Base-by-base conservation (phyloP, 2,113 vertebrate genomes). In the Tychaedon coryphoeus region DNA sequence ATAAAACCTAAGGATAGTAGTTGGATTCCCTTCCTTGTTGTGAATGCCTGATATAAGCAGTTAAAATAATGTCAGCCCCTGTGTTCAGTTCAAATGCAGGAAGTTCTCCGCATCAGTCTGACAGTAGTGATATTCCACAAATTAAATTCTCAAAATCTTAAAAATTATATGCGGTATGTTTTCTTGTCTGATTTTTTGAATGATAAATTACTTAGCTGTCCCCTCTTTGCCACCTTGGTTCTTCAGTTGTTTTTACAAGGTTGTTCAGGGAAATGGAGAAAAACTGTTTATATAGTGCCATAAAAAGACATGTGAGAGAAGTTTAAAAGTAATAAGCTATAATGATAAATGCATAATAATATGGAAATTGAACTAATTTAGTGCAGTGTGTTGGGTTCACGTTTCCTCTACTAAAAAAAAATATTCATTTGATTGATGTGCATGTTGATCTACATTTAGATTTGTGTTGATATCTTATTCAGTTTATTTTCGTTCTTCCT, bases 311-410 rank as follows among this genome's bases (percentile, higher is more conserved):
- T 47, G 17, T 75, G 81, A 92, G 56, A 86, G 64, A 67, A 71
- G 74, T 74, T 91, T 70, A 40, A 81, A 65, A 88, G 33, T 93
- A 91, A 79, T 87, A 95, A 79, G 47, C 65, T 87, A 8, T 92
- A 90, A 94, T 84, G 88, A 87, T 90, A 95, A 93, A 95, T 88
- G 61, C 16, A 15, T 84, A 75, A 81, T 72, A 82, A 38, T 70
- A 75, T 71, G 50, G 86, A 92, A 94, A 65, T 71, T 47, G 76
- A 93, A 67, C 53, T 33, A 73, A 94, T 53, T 47, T 91, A 61
- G 69, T 73, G 51, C 13, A 73, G 26, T 77, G 56, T 85, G 42
- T 76, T 84, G 42, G 14, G 16, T 81, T 92, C 58, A 65, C 67
- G 40, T 91, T 93, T 92, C n/a, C 43, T 88, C 43, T 80, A 42